Evolutionary conservation across 2,797 vertebrate species (phyloP), one percentile per base, ranked within the genome.

Genomic region (Epinephelus awoara): DNA sequence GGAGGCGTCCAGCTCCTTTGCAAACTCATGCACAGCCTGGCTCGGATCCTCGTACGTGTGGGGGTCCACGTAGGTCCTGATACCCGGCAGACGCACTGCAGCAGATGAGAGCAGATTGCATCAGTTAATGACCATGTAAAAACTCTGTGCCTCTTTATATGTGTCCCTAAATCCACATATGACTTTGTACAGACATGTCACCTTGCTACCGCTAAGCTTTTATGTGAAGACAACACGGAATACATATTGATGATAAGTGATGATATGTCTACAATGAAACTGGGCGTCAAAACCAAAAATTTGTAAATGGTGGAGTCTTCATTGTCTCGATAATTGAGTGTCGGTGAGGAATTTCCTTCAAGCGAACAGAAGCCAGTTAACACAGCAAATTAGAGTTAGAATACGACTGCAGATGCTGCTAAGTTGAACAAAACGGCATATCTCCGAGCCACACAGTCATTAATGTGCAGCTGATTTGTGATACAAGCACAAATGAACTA

Each of bases 41-140:
- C 96, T 97, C 5, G 98, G 98, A 93, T 99, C 98, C 88, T 99
- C 98, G 0, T 99, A 99, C 0, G 98, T 99, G 89, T 99, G 98
- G 0, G 98, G 98, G 87, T 99, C 98, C 57, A 99, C 96, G 0
- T 99, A 99, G 21, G 98, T 99, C 87, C 96, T 96, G 89, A 99
- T 96, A 2, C 98, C 98, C 1, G 98, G 98, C 73, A 98, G 96
- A 80, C 97, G 97, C 83, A 99, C 98, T 99, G 91, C 90, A 91
- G 80, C 77, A 72, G 50, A 21, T 78, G 17, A 83, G 4, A 79
- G 14, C 64, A 67, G 51, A 18, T 40, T 58, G 8, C 54, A 69
- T 77, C 8, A 51, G 13, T 83, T 72, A 64, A 54, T 70, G 18
- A 52, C 2, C 9, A 6, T 49, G 67, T 21, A 3, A 49, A 52